Evolutionary conservation across 1,140 invertebrate genomes (phyloP), one percentile per base, ranked within the genome.

Genomic region (Penaeus indicus): DNA sequence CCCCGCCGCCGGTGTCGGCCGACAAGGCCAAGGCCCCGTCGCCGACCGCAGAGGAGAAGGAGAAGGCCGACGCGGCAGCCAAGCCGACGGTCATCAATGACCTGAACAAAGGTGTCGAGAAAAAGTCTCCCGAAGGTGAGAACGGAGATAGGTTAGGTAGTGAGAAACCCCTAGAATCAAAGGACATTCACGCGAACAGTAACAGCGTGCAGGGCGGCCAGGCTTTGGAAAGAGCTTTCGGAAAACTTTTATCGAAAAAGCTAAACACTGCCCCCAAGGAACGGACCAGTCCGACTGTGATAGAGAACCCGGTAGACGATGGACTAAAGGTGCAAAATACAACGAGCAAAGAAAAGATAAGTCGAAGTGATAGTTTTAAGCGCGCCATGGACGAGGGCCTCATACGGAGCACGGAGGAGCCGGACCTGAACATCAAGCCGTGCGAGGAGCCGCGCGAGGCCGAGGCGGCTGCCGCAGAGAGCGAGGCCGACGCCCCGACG

Each of bases 351-450:
- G 90, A 91, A 47, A 89, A 90, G 78, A 89, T 90, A 21, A 84
- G 64, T 63, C 77, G 89, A 79, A 91, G 90, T 80, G 90, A 91
- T 62, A 90, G 91, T 80, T 90, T 91, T 63, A 86, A 84, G 67
- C 77, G 72, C 63, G 90, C 90, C 22, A 91, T 90, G 88, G 89
- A 85, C 42, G 89, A 87, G 47, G 87, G 83, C n/a, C 69, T 87
- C 22, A 80, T 85, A 78, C 27, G 79, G 25, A 85, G 88, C 54
- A 81, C 90, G n/a, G 88, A 86, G 21, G 87, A 84, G 69, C 63
- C 63, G 25, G 87, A 86, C 54, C 54, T 84, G 60, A 90, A 85
- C 63, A 82, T 90, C 25, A 85, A 89, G 77, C 77, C 84, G 21
- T 69, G 64, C 18, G 84, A 90, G 61, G 79, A 61, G 19, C 54